Conservation (phyloP, 2,797 vertebrate species). For the Intellagama lesueurii region DNA sequence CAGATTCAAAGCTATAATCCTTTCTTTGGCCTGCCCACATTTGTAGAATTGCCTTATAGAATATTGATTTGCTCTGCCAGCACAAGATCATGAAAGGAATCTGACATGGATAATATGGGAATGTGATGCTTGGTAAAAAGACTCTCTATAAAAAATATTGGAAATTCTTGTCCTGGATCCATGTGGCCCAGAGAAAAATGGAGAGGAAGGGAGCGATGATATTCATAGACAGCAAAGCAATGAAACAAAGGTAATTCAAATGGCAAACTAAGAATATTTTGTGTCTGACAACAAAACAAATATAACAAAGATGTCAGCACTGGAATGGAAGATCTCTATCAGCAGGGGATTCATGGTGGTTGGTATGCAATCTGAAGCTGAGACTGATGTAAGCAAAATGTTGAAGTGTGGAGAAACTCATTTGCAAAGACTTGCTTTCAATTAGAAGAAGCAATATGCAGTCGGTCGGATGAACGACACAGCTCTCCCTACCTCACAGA, state of each 20-base stretch:
- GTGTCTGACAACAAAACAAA: constrained; percentile 38
- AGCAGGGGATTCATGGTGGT: background rate
- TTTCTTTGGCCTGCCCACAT: too few species aligned
- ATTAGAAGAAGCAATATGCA: fast-evolving
- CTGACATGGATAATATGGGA: background rate
- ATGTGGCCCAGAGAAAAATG: constrained; percentile 24
- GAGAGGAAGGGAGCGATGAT: constrained; percentile 20
- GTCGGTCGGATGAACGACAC: fast-evolving
- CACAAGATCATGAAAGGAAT: background rate
- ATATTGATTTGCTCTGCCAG: too few species aligned
- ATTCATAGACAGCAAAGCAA: constrained; percentile 29
- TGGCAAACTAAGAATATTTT: background rate
- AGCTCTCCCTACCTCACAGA: fast-evolving
- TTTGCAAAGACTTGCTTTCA: background rate
- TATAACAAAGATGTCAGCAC: constrained; percentile 4
- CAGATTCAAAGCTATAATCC: too few species aligned
- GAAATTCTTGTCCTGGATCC: constrained; percentile 42
- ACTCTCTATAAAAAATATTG: constrained; percentile 27
- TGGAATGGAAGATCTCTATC: background rate
- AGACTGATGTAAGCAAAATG: background rate
- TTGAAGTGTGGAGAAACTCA: fast-evolving
- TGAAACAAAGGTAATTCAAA: constrained; percentile 50
- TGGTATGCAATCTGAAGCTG: fast-evolving
- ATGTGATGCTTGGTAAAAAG: constrained; percentile 39
- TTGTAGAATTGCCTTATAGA: too few species aligned